These are phyloP conservation scores for Lysandra bellargus DNA, from an alignment of 2,888 invertebrate genomes.

Conservation along the genomic window DNA sequence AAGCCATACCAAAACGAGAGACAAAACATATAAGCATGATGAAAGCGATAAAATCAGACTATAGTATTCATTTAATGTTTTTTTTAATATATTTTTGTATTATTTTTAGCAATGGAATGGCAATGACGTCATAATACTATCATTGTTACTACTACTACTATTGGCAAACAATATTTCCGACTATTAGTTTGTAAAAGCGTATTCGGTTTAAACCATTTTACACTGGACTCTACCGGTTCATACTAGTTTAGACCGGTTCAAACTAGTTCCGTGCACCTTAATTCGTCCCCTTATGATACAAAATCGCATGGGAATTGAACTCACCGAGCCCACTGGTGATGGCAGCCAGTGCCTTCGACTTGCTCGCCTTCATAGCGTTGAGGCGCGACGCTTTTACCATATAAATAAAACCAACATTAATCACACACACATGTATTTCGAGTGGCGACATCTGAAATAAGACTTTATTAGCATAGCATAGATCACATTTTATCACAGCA, in stretches of 20 bases:
- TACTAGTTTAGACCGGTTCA: neutral
- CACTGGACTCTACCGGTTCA: no score
- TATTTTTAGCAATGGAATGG: neutral
- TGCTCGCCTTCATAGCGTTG: constrained; percentile 85
- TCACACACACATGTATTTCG: constrained; percentile 72
- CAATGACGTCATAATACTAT: neutral
- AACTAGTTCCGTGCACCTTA: neutral
- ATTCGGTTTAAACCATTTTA: neutral
- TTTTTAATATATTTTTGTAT: no score
- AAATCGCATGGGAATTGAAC: constrained; percentile 65
- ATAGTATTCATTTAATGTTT: no score
- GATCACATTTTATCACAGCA: constrained; percentile 57
- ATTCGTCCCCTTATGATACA: constrained; percentile 43
- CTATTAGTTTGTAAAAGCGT: neutral
- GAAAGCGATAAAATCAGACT: neutral
- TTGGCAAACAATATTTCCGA: neutral
- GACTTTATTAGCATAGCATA: constrained; percentile 68
- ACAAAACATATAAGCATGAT: no score
- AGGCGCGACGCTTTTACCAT: constrained; percentile 85
- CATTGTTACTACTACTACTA: neutral
- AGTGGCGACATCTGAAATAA: constrained; percentile 75
- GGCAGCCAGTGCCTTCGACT: constrained; percentile 93
- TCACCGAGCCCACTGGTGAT: constrained; percentile 95
- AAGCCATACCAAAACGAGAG: no score
- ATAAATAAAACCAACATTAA: constrained; percentile 82